These are phyloP conservation scores for Dasysyrphus tricinctus DNA, from an alignment of 2,888 invertebrate species.

Conservation along the genomic window DNA sequence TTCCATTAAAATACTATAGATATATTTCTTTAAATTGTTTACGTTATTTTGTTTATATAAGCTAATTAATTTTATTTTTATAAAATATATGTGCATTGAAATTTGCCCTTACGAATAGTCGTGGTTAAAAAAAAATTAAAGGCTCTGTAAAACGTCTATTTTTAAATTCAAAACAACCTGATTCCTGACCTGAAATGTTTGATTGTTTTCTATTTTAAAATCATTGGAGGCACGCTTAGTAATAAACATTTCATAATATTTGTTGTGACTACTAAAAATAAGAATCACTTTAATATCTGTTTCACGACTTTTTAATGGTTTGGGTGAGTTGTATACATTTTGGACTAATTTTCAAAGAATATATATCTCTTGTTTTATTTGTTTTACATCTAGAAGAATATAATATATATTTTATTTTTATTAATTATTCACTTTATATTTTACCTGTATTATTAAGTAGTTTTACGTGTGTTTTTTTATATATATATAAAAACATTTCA, in stretches of 20 bases:
- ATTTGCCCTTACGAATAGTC: neutral
- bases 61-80: slow-evolving; percentile 19
- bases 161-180: neutral
- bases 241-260: neutral
- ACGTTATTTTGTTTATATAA: slow-evolving; percentile 33
- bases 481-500: slow-evolving; percentile 35
- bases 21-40: slow-evolving; percentile 39
- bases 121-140: neutral
- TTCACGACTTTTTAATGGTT: neutral
- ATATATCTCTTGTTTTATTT: slow-evolving; percentile 16
- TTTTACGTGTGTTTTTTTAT: slow-evolving; percentile 37
- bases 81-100: slow-evolving; percentile 17
- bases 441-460: slow-evolving; percentile 42
- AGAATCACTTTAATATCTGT: neutral
- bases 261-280: neutral
- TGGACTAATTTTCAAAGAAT: neutral
- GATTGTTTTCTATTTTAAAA: neutral
- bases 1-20: slow-evolving; percentile 55
- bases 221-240: neutral
- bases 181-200: neutral
- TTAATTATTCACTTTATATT: slow-evolving; percentile 37
- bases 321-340: slow-evolving; percentile 10
- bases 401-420: slow-evolving; percentile 23
- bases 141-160: neutral
- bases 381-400: slow-evolving; percentile 43